Percentiles rank a stretch among this genome's conserved stretches.
These are phyloP conservation scores for Merodon equestris DNA, from an alignment of 2,888 invertebrate genomes.

Conservation along the genomic window DNA sequence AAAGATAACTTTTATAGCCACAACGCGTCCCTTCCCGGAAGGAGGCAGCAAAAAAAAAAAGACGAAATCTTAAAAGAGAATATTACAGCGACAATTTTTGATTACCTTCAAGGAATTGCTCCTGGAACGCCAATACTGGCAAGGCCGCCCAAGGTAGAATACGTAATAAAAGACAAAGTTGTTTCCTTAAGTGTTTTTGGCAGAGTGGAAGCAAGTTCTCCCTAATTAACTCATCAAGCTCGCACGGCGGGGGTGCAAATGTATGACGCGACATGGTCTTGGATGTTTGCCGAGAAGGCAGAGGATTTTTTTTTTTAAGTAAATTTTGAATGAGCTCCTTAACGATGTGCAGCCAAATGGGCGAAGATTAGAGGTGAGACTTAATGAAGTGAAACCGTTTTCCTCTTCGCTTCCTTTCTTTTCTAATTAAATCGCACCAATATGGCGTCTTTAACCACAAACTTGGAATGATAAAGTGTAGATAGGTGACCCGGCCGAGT, in stretches of 20 bases:
- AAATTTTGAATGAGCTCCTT: no score
- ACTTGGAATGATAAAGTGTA: slow-evolving; percentile 32
- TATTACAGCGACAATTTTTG: slow-evolving; percentile 67
- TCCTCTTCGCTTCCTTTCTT: slow-evolving; percentile 1
- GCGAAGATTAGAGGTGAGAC: slow-evolving; percentile 57
- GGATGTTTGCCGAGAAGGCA: slow-evolving; percentile 61
- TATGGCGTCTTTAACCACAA: not conserved
- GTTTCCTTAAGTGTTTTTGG: slow-evolving; percentile 59
- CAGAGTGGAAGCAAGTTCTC: slow-evolving; percentile 46
- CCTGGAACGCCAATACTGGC: slow-evolving; percentile 17
- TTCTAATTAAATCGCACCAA: slow-evolving; percentile 24
- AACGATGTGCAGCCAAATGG: slow-evolving; percentile 33
- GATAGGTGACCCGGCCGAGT: no score
- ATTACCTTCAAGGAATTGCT: slow-evolving; percentile 52
- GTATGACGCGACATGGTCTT: slow-evolving; percentile 32
- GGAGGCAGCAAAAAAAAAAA: slow-evolving; percentile 6
- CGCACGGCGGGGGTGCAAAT: slow-evolving; percentile 8
- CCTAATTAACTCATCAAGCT: slow-evolving; percentile 55
- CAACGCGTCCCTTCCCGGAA: slow-evolving; percentile 23
- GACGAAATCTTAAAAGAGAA: slow-evolving; percentile 57
- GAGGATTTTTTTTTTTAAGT: slow-evolving; percentile 41
- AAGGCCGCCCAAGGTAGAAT: slow-evolving; percentile 7
- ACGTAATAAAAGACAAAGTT: no score
- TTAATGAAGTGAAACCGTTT: slow-evolving; percentile 64
- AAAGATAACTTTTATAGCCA: slow-evolving; percentile 68